phyloP scores from a whole-genome alignment of 2,113 vertebrate species.

The Leiothrix lutea region DNA sequence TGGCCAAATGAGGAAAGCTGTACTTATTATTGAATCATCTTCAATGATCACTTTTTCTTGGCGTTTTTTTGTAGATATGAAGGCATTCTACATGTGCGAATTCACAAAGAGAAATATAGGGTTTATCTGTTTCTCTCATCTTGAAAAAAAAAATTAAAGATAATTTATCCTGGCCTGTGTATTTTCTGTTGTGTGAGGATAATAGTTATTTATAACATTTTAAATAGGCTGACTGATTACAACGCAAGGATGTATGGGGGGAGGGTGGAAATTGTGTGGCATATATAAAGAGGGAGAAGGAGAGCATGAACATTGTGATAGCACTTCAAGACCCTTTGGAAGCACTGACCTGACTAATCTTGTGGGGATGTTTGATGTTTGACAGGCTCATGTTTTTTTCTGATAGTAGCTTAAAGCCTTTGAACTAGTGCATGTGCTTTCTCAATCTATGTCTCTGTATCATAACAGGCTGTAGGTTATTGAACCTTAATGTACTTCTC shows the following conservation, averaged over 20 bases:
- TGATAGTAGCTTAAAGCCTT: slow-evolving; percentile 28
- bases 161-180: not conserved
- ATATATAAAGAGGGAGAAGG: not conserved
- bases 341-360: not conserved
- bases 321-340: not conserved
- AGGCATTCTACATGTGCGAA: not conserved
- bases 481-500: slow-evolving; percentile 38
- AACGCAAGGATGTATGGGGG: not conserved
- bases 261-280: not conserved
- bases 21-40: not conserved
- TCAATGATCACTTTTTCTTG: not conserved
- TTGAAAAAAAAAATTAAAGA: not conserved
- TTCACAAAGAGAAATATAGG: not conserved
- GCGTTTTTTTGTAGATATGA: not conserved
- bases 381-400: not conserved
- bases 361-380: not conserved
- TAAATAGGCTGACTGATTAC: not conserved
- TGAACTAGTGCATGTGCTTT: not conserved
- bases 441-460: not conserved
- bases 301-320: not conserved
- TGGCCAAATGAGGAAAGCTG: not conserved
- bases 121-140: not conserved
- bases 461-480: not conserved
- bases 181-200: not conserved
- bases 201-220: not conserved